Conservation (phyloP, 2,888 invertebrate species). For the Apotomis betuletana region DNA sequence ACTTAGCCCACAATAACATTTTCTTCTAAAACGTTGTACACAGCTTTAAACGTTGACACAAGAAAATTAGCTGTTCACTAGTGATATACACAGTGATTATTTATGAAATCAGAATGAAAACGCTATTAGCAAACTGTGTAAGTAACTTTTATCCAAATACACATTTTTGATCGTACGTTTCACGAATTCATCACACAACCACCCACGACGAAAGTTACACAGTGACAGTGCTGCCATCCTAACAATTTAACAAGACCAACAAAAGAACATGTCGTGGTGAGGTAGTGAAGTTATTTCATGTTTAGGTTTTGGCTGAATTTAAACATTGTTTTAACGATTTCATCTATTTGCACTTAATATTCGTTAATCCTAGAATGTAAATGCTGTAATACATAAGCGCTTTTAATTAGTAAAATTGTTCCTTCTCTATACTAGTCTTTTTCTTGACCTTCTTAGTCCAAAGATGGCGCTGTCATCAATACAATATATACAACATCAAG, state of each 20-base stretch:
- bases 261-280: conserved; percentile 11
- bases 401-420: too few species aligned
- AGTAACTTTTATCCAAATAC: conserved; percentile 47
- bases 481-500: conserved; percentile 26
- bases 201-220: conserved; percentile 73
- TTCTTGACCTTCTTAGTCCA: not conserved
- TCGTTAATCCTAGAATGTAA: not conserved
- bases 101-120: conserved; percentile 46
- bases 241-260: conserved; percentile 44
- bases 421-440: too few species aligned
- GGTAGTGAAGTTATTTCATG: not conserved
- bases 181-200: conserved; percentile 55
- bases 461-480: conserved; percentile 27
- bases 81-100: conserved; percentile 38
- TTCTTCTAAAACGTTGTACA: conserved; percentile 53
- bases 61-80: conserved; percentile 35
- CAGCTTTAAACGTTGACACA: conserved; percentile 45
- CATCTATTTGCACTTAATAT: not conserved
- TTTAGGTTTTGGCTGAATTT: not conserved
- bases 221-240: conserved; percentile 63
- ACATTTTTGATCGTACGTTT: conserved; percentile 56
- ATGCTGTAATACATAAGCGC: not conserved
- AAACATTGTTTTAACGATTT: not conserved
- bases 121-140: conserved; percentile 18
- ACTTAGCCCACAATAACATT: conserved; percentile 82